Evolutionary conservation across 2,888 invertebrate species (phyloP), one percentile per base, ranked within the genome.

Genomic region (Taenaris catops): DNA sequence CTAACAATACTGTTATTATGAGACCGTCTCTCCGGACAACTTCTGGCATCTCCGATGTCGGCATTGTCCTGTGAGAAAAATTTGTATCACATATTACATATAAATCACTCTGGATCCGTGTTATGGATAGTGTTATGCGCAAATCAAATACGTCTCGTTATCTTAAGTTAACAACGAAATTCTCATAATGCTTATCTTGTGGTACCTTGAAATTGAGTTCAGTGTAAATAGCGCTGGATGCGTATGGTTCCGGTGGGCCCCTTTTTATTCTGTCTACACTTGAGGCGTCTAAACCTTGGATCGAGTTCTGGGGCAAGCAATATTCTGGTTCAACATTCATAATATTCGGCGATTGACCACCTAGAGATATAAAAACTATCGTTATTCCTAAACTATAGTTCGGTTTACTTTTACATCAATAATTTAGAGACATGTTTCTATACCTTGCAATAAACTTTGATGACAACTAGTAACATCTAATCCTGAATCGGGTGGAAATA

Each of bases 121-220:
- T 48, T 38, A 23, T 18, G 35, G 46, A 46, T 43, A 46, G 14
- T 20, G 34, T 18, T 38, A 42, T 63, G 64, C 63, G 71, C 73
- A 70, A 78, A 78, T 71, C 51, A 44, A 51, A 41, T 43, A 45
- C 57, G 28, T 41, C 32, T 20, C 61, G 65, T 72, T 68, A 80
- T 80, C 79, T 50, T 42, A 46, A 46, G 49, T 54, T 53, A 60
- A 61, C 57, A 61, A 45, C 46, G 14, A 46, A 42, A 44, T 63
- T 65, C 63, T 55, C 63, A 65, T 53, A 68, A 58, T 54, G 55
- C 67, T 79, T 83, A 83, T 83, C 81, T 55, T 44, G 38, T 32
- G 47, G 41, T 78, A 84, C 84, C 84, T 86, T 84, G 71, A 81
- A 86, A 66, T 84, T 86, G 68, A 86, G 84, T 71, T 86, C 84